Conservation (phyloP, 2,888 invertebrate genomes). For the Chaetogeoica ovagalla region DNA sequence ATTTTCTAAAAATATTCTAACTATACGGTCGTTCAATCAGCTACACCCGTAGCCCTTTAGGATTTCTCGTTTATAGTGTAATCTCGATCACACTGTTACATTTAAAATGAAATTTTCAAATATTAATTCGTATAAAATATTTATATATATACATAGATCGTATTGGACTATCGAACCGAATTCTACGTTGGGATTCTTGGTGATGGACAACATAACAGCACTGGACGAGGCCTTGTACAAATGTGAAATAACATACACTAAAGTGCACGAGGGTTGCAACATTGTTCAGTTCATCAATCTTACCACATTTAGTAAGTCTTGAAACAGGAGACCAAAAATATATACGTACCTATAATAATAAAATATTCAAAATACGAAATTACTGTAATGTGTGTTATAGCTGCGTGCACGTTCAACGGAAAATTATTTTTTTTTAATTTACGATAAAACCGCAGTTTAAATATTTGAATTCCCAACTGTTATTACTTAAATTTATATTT, state of each 20-base stretch:
- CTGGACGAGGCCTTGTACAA: constrained; percentile 79
- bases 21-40: constrained; percentile 1
- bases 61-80: not conserved
- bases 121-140: too few relatives aligned
- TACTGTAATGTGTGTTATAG: too few relatives aligned
- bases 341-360: too few relatives aligned
- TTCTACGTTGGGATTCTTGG: constrained; percentile 69
- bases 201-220: constrained; percentile 70
- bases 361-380: too few relatives aligned
- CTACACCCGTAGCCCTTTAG: not conserved
- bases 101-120: too few relatives aligned
- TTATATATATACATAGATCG: constrained; percentile 63
- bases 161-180: constrained; percentile 70
- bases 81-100: not conserved
- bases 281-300: constrained; percentile 79
- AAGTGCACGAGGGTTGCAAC: constrained; percentile 77
- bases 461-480: too few relatives aligned
- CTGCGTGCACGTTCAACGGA: too few relatives aligned
- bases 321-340: not conserved
- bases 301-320: constrained; percentile 74
- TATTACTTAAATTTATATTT: too few relatives aligned
- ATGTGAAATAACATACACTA: constrained; percentile 80
- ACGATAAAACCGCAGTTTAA: too few relatives aligned
- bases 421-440: too few relatives aligned
- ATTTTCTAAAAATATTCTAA: constrained; percentile 20